A percentile compares a stretch with the other conserved stretches of the same genome.
Conservation (phyloP, 2,797 vertebrate genomes). For the Clamator glandarius region DNA sequence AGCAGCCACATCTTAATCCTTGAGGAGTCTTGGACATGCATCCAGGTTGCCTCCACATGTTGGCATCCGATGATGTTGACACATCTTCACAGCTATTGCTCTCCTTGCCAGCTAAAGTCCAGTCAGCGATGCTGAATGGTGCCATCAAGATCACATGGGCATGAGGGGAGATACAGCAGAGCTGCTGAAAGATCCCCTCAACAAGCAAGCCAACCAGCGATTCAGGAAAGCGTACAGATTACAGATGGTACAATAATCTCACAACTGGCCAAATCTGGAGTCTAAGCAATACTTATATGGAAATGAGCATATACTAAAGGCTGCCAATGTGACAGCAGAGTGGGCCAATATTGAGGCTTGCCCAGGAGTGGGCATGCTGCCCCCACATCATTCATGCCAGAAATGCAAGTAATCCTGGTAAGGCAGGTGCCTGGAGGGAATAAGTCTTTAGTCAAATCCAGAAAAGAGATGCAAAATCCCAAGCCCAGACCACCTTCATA, state of each 20-base stretch:
- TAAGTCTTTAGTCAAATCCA: neutral
- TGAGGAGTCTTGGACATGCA: neutral
- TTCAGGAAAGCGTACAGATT: neutral
- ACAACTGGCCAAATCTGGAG: conserved; percentile 26
- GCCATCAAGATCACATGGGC: neutral
- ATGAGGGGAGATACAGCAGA: neutral
- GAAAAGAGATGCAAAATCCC: neutral
- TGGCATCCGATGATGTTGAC: neutral
- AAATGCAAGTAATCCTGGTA: conserved; percentile 24
- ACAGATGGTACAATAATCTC: conserved; percentile 49
- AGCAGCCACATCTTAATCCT: conserved; percentile 11
- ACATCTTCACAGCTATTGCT: neutral
- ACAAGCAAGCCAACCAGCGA: neutral
- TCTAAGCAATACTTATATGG: conserved; percentile 31
- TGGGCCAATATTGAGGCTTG: conserved; percentile 2
- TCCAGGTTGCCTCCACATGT: neutral
- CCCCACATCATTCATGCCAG: neutral
- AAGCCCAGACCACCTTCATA: neutral
- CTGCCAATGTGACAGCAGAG: conserved; percentile 25
- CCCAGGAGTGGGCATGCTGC: neutral
- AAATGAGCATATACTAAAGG: conserved; percentile 23
- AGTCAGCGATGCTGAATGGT: neutral
- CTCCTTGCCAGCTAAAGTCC: neutral
- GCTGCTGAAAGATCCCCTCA: neutral
- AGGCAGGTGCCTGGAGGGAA: conserved; percentile 3